Evolutionary conservation across 2,888 invertebrate species (phyloP).

Genomic region (Melieria crassipennis): DNA sequence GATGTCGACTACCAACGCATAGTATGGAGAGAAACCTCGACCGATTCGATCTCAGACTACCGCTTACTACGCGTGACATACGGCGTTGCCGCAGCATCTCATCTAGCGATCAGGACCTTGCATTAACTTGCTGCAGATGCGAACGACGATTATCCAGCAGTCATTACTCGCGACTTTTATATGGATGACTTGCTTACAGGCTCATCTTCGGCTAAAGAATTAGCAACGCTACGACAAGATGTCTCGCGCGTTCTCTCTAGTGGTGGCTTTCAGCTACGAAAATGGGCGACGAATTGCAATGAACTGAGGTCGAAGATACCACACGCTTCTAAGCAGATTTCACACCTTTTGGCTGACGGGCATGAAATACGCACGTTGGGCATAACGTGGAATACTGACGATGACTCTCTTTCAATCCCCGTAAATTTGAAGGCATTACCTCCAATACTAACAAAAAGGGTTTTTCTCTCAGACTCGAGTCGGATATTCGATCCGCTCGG

Average conservation of each 20-base stretch:
- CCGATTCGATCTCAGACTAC: constrained; percentile 29
- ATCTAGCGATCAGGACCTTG: constrained; percentile 28
- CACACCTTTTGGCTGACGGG: constrained; percentile 1
- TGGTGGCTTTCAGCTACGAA: neutral
- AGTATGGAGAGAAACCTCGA: constrained; percentile 7
- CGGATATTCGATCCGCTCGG: constrained; percentile 12
- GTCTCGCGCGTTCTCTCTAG: neutral
- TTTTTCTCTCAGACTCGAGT: constrained; percentile 10
- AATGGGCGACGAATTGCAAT: constrained; percentile 9
- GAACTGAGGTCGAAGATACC: constrained; percentile 11
- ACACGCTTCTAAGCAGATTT: neutral
- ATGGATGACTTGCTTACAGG: constrained; percentile 36
- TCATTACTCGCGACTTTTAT: constrained; percentile 30
- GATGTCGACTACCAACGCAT: constrained; percentile 35
- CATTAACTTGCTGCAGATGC: no score
- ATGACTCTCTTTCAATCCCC: constrained; percentile 2
- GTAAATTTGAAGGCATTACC: constrained; percentile 1
- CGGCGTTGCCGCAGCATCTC: constrained; percentile 34
- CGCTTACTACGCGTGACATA: constrained; percentile 31
- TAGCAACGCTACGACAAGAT: neutral
- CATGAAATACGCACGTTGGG: constrained; percentile 4
- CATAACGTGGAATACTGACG: neutral
- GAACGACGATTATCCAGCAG: neutral
- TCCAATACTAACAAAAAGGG: neutral
- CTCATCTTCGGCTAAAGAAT: neutral